Conservation (phyloP, 2,888 invertebrate genomes). For the Sphaerophoria taeniata region DNA sequence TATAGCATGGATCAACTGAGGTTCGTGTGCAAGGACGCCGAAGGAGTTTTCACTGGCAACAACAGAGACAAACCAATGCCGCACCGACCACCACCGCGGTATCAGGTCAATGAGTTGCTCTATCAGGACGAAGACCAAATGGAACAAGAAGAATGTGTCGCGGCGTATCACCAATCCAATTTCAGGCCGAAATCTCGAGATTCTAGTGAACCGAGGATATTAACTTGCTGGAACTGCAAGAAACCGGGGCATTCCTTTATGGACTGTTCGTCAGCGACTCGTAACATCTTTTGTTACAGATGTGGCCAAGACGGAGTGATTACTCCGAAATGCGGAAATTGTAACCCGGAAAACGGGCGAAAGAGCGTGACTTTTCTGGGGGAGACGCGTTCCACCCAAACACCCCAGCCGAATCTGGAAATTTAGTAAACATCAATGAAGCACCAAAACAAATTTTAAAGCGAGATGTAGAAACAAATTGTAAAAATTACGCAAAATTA, state of each 20-base stretch:
- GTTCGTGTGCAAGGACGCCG: no score
- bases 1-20: no score
- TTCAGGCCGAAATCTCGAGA: not conserved
- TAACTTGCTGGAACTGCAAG: not conserved
- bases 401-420: not conserved
- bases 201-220: not conserved
- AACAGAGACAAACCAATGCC: no score
- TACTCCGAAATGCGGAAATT: not conserved
- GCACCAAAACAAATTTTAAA: not conserved
- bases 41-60: no score
- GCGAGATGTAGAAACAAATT: not conserved
- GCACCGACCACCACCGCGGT: not conserved
- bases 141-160: not conserved
- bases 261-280: not conserved
- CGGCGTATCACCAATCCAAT: not conserved
- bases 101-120: not conserved
- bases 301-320: not conserved
- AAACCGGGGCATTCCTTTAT: not conserved
- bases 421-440: not conserved
- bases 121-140: not conserved
- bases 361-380: not conserved
- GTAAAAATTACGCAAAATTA: not conserved
- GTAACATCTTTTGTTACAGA: not conserved
- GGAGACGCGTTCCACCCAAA: slow-evolving; percentile 15
- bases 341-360: not conserved